phyloP scores from a whole-genome alignment of 2,113 vertebrate genomes.

The Rhodinocichla rosea region DNA sequence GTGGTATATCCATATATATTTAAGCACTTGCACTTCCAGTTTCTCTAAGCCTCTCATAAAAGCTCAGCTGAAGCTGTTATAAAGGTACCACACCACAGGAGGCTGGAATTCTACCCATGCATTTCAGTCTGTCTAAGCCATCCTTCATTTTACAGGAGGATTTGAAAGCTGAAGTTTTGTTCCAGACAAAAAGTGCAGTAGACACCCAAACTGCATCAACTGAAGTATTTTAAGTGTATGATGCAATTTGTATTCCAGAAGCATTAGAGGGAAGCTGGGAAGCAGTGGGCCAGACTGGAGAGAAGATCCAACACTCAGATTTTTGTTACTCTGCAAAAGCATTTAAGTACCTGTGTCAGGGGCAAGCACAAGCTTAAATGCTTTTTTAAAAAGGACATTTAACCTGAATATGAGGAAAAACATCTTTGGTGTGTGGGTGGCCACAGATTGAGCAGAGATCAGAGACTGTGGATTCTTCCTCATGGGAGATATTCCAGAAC shows the following conservation, averaged over 20 bases:
- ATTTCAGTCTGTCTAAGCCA: background rate
- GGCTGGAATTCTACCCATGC: background rate
- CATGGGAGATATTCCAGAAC: background rate
- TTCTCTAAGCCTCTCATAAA: background rate
- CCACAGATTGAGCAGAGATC: background rate
- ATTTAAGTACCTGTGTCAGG: background rate
- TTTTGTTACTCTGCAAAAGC: background rate
- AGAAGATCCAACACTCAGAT: background rate
- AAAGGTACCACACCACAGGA: background rate
- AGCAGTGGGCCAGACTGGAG: fast-evolving
- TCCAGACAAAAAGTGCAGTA: background rate
- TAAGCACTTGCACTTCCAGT: background rate
- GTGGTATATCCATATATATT: fast-evolving
- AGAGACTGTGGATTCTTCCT: background rate
- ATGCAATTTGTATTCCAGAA: background rate
- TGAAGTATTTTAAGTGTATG: background rate
- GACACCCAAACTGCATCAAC: background rate
- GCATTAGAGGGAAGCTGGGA: background rate
- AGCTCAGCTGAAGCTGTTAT: background rate
- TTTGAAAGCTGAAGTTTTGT: background rate
- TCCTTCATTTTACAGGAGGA: background rate
- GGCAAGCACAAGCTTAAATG: background rate
- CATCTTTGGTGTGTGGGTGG: background rate
- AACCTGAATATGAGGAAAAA: background rate
- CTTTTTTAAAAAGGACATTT: background rate